Evolutionary conservation across 1,140 invertebrate species (phyloP), one percentile per base, ranked within the genome.

Genomic region (Steinernema feltiae): DNA sequence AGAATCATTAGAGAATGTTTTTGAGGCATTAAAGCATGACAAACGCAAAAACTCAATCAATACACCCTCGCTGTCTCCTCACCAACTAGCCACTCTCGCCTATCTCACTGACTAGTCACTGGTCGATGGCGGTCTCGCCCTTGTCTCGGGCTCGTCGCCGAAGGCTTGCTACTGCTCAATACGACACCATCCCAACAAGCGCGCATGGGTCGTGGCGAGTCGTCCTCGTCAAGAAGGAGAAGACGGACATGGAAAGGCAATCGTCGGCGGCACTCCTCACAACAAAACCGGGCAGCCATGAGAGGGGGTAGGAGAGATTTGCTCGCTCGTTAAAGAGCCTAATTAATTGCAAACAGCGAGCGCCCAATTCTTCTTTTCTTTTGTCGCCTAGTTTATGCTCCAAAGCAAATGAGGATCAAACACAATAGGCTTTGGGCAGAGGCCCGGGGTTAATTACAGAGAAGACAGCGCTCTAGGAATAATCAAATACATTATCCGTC

Each of bases 21-120:
- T 63, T 63, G 53, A 63, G 53, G 53, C 53, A 63, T 63, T 63
- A 63, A 63, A 63, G 53, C 53, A 63, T 63, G 53, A 63, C 53
- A 63, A 63, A 63, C 53, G 53, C 53, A 21, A 63, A 63, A 63
- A 63, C 53, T 63, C 53, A 63, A 63, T 63, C 53, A 63, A 63
- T 63, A 63, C 53, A 15, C 53, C 53, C 53, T 63, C 53, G 53
- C 53, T 27, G 53, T 12, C 53, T 63, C 53, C 24, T 27, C 53
- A 3, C 53, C 53, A 63, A 12, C 12, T 63, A 63, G 53, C 53
- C 53, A 63, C 53, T 63, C 53, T 63, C 53, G 53, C 53, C 53
- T 63, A 63, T 63, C 53, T 63, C 24, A 63, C 12, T 12, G 53
- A 63, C 53, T 63, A 63, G 15, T 63, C 53, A 63, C 53, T 63